Conservation (phyloP, 1,140 invertebrate genomes). For the Papilio polytes region DNA sequence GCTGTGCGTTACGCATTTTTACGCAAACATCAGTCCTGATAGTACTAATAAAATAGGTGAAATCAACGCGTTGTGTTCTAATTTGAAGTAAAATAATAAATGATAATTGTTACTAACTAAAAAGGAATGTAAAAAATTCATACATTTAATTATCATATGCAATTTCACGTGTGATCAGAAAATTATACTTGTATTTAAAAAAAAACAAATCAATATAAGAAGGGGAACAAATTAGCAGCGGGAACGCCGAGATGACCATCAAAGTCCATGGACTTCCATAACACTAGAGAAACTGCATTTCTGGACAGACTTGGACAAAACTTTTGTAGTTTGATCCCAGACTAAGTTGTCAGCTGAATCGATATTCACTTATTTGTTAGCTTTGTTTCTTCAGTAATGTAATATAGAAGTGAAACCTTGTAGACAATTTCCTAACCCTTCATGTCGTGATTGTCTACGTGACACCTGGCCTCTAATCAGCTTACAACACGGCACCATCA, state of each 20-base stretch:
- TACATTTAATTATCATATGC: neutral
- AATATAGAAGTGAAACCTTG: neutral
- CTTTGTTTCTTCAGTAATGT: neutral
- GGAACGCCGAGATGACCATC: no score
- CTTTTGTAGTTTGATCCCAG: no score
- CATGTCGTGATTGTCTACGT: constrained; percentile 14
- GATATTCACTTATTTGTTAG: neutral
- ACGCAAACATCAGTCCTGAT: neutral
- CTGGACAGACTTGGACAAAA: no score
- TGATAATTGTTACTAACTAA: neutral
- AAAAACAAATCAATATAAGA: no score
- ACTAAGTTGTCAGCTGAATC: no score
- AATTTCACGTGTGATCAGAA: neutral
- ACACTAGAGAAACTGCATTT: no score
- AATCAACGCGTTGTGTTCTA: neutral
- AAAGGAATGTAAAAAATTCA: neutral
- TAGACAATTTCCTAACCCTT: constrained; percentile 13
- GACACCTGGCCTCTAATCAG: constrained; percentile 8
- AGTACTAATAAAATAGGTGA: neutral
- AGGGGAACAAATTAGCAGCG: no score
- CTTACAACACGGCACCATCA: neutral
- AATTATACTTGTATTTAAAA: no score
- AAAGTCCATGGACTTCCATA: no score
- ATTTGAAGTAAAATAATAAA: neutral
- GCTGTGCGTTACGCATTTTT: constrained; percentile 10